A percentile compares a stretch with the other conserved stretches of the same genome.
These are phyloP conservation scores for Sigmodon hispidus DNA, from an alignment of 2,113 vertebrate genomes.

Conservation along the genomic window DNA sequence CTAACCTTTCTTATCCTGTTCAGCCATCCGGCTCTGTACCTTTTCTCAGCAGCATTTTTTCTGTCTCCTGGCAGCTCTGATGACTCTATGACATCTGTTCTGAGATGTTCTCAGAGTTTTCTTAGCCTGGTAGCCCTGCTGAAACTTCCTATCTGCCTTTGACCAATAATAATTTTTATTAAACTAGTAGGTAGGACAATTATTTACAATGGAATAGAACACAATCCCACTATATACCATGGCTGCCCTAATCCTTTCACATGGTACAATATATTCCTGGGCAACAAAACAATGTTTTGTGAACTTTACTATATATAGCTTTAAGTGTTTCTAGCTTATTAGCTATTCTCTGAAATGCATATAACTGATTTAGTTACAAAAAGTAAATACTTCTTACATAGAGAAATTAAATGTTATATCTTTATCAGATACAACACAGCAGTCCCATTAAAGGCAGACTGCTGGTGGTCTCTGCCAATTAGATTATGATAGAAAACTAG, in stretches of 20 bases:
- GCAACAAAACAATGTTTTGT: not conserved
- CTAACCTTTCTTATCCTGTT: too few relatives aligned
- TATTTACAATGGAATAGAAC: too few relatives aligned
- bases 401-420: not conserved
- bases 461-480: not conserved
- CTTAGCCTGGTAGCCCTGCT: too few relatives aligned
- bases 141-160: too few relatives aligned
- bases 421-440: not conserved
- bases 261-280: not conserved
- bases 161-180: too few relatives aligned
- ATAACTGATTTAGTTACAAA: not conserved
- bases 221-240: too few relatives aligned
- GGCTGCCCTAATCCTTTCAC: not conserved
- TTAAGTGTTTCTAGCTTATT: not conserved
- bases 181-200: too few relatives aligned
- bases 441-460: not conserved
- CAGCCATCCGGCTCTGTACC: too few relatives aligned
- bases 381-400: not conserved
- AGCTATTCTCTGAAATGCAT: not conserved
- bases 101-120: too few relatives aligned
- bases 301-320: not conserved
- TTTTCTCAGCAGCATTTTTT: too few relatives aligned
- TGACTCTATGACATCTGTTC: too few relatives aligned
- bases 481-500: not conserved
- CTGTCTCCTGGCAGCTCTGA: too few relatives aligned